phyloP scores from a whole-genome alignment of 2,888 invertebrate genomes.

The Megalurothrips usitatus region DNA sequence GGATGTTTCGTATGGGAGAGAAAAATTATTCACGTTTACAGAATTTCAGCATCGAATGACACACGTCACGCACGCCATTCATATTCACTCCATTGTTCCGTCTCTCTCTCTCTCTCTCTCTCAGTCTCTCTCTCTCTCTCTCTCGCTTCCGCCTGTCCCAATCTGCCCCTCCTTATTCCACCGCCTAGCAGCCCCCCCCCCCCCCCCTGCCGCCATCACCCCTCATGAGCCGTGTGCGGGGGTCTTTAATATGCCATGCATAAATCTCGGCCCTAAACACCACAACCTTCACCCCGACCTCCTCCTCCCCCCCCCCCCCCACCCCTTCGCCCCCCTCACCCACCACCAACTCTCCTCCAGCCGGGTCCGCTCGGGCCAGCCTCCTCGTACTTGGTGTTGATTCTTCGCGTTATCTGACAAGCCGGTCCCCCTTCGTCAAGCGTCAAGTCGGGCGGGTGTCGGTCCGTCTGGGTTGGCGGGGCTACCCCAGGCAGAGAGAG shows the following conservation, averaged over 20 bases:
- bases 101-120: not conserved
- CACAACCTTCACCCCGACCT: not conserved
- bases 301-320: not conserved
- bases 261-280: conserved; percentile 2
- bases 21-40: no score
- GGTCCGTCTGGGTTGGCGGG: no score
- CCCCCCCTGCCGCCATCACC: not conserved
- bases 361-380: not conserved
- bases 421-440: no score
- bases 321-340: not conserved
- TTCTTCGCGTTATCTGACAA: not conserved
- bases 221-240: not conserved
- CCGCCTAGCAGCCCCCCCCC: not conserved
- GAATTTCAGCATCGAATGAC: no score
- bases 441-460: no score
- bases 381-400: not conserved
- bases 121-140: not conserved
- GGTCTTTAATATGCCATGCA: conserved; percentile 13
- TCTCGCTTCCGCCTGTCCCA: not conserved
- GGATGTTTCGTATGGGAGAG: no score
- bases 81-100: not conserved
- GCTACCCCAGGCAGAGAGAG: not conserved
- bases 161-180: no score
- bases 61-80: not conserved
- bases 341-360: not conserved